Evolutionary conservation across 2,888 invertebrate species (phyloP).

Genomic region (Alitta virens): DNA sequence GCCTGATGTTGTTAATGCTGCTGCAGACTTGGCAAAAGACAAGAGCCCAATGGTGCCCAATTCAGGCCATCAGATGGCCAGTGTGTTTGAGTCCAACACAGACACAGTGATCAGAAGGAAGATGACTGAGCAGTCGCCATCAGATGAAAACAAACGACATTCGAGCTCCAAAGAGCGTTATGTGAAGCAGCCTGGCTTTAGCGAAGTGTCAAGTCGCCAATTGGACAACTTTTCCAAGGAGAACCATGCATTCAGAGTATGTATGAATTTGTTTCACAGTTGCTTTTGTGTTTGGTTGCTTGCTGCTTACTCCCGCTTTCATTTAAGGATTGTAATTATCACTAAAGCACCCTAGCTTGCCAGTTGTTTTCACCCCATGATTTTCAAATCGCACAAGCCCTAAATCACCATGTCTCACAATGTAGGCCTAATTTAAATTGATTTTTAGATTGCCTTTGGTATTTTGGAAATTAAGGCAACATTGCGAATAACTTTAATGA

Average conservation of each 20-base stretch:
- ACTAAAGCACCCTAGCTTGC: too few relatives aligned
- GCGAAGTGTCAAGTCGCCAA: background rate
- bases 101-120: background rate
- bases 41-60: background rate
- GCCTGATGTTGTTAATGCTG: background rate
- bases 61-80: background rate
- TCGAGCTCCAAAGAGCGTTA: slow-evolving; percentile 4
- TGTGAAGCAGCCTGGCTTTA: slow-evolving; percentile 6
- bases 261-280: too few relatives aligned
- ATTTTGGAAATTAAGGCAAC: too few relatives aligned
- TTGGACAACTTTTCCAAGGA: background rate
- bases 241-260: background rate
- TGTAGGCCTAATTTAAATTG: too few relatives aligned
- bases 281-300: too few relatives aligned
- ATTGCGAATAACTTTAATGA: too few relatives aligned
- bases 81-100: background rate
- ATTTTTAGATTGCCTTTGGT: too few relatives aligned
- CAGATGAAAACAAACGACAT: background rate
- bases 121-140: background rate
- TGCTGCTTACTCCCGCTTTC: too few relatives aligned
- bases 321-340: too few relatives aligned
- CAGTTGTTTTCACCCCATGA: too few relatives aligned
- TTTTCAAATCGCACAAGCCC: too few relatives aligned
- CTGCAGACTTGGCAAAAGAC: background rate
- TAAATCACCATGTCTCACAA: too few relatives aligned